Base-by-base conservation (phyloP, 2,888 invertebrate genomes). In the Drosophila ezoana region DNA sequence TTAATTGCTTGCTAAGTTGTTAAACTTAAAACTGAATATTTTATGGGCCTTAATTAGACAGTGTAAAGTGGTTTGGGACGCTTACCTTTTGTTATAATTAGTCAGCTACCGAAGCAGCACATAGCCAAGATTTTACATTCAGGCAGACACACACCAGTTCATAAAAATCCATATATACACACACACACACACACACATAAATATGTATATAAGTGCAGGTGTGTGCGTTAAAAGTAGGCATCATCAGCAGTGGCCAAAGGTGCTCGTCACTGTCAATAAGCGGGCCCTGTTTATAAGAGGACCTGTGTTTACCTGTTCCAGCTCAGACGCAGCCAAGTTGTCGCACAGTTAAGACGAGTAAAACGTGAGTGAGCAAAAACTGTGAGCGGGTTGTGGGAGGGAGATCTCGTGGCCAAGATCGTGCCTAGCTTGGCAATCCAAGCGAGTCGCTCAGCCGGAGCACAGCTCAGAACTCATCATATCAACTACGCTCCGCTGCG, bases 241-340 rank as follows among this genome's bases (percentile, higher is more conserved):
- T 81, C 72, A 64, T 44, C 58, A 56, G 18, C 60, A n/a, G 53
- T 35, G 58, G 33, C 9, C 41, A 75, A 61, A 84, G 69, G 65
- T 75, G 82, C 33, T 35, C 56, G 74, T 72, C 72, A 72, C 54
- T 60, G 61, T 47, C 48, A 58, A 20, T 65, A 51, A 13, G 44
- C 49, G 49, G 18, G 35, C 53, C 45, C 56, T 58, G 76, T 81
- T 89, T 90, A 90, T 89, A 90, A 90, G 81, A 84, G 81, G 90
- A 83, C 58, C 79, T 65, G 75, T 20, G 53, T 69, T 56, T 74
- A 90, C 83, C 86, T 81, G 87, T 78, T 81, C 71, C 57, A 76
- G 76, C 78, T 89, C 89, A 90, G 87, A 90, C 79, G 80, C 72
- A 44, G 63, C 75, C 53, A 76, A 79, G 81, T 69, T 73, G 72